Evolutionary conservation across 2,113 vertebrate species (phyloP).

Genomic region (Enhydra lutris): DNA sequence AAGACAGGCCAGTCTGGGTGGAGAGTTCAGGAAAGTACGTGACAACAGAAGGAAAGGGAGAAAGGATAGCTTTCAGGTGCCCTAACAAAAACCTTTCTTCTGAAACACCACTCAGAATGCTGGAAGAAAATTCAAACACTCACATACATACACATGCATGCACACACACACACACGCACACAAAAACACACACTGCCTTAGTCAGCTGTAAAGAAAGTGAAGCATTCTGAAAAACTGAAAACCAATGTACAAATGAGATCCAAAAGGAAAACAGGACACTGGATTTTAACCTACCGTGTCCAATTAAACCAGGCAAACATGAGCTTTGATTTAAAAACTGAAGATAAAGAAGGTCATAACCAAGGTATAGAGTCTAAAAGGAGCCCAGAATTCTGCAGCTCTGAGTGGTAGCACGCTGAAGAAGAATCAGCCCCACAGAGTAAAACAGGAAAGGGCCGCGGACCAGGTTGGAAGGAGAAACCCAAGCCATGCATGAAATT

Average conservation of each 20-base stretch:
- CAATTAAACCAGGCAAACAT: not conserved
- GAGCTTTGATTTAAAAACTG: not conserved
- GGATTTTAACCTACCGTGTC: not conserved
- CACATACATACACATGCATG: not conserved
- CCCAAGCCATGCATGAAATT: not conserved
- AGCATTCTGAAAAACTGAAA: not conserved
- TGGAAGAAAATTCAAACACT: not conserved
- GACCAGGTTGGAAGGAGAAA: not conserved
- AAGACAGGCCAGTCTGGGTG: not conserved
- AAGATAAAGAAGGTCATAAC: not conserved
- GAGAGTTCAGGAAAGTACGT: not conserved
- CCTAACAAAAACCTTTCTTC: not conserved
- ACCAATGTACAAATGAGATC: not conserved
- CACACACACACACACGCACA: not conserved
- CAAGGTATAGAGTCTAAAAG: fast-evolving
- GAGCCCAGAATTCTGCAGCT: not conserved
- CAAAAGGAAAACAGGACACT: not conserved
- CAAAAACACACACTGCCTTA: too few species aligned
- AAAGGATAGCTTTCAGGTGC: not conserved
- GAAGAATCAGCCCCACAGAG: not conserved
- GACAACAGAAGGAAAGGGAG: not conserved
- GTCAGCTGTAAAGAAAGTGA: not conserved
- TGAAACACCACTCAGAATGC: not conserved
- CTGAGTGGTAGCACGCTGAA: not conserved
- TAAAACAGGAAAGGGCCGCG: not conserved